phyloP scores from a whole-genome alignment of 2,797 vertebrate species.

The Vespertilio murinus region DNA sequence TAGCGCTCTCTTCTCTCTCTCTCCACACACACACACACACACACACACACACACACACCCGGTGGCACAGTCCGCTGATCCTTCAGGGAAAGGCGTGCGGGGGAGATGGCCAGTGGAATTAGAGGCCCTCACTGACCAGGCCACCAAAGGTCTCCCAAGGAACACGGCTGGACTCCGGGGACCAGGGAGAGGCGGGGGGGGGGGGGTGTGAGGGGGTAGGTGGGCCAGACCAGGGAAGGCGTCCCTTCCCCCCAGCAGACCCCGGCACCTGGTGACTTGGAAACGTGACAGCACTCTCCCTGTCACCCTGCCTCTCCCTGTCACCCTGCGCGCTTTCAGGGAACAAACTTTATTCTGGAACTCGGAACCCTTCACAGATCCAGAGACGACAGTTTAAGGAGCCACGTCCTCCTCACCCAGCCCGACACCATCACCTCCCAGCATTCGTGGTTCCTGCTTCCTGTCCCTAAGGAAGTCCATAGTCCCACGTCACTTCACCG shows the following conservation, averaged over 20 bases:
- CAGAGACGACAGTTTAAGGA: background rate
- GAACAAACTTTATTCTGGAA: background rate
- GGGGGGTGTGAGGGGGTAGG: too few species aligned
- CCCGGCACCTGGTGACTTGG: background rate
- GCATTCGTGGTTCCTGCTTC: background rate
- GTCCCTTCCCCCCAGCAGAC: background rate
- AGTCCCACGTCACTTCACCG: background rate
- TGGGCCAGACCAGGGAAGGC: background rate
- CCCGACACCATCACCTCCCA: background rate
- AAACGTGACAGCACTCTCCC: background rate
- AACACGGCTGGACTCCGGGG: too few species aligned
- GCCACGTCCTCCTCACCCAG: rapidly evolving
- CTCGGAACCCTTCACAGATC: background rate
- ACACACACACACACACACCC: too few species aligned
- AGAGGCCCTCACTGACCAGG: too few species aligned
- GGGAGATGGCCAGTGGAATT: background rate
- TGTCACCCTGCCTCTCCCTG: background rate
- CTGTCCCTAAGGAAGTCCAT: background rate
- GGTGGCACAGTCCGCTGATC: background rate
- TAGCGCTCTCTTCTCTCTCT: too few species aligned
- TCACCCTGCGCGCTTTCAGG: background rate
- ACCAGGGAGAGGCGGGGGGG: background rate
- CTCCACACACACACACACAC: too few species aligned
- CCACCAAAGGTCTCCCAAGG: background rate
- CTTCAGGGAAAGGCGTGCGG: background rate